phyloP scores from a whole-genome alignment of 2,888 invertebrate genomes.

The Andrena haemorrhoa region DNA sequence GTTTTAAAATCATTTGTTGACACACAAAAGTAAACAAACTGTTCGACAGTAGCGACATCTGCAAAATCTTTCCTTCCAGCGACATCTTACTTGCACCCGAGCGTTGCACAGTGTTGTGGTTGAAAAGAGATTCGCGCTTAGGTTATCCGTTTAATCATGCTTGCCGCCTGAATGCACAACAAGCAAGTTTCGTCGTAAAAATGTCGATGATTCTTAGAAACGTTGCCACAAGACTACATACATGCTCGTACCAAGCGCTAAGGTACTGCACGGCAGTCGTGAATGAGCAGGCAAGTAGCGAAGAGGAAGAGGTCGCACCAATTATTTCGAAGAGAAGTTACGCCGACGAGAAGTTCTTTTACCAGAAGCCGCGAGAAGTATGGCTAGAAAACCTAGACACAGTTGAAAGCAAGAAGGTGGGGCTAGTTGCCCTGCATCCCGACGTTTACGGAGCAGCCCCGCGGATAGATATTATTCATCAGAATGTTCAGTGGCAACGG shows the following conservation, averaged over 20 bases:
- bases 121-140: not conserved
- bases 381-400: conserved; percentile 95
- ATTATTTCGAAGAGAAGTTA: conserved; percentile 81
- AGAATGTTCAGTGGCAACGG: conserved; percentile 94
- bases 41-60: conserved; percentile 36
- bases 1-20: conserved; percentile 24
- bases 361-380: conserved; percentile 90
- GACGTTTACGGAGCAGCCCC: conserved; percentile 93
- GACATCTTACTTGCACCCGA: conserved; percentile 28
- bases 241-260: conserved; percentile 62
- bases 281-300: conserved; percentile 20
- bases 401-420: conserved; percentile 91
- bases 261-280: conserved; percentile 68
- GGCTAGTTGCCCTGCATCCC: conserved; percentile 95
- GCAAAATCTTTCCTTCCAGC: not conserved
- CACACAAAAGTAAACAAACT: conserved; percentile 12
- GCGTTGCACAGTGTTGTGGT: not conserved
- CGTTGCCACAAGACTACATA: conserved; percentile 65
- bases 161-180: not conserved
- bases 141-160: conserved; percentile 16
- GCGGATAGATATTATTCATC: conserved; percentile 93
- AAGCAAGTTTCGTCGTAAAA: conserved; percentile 14
- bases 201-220: conserved; percentile 77
- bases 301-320: conserved; percentile 71
- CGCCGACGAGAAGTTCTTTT: conserved; percentile 77